Base-by-base conservation (phyloP, 1,140 invertebrate species). In the Drosophila simulans region DNA sequence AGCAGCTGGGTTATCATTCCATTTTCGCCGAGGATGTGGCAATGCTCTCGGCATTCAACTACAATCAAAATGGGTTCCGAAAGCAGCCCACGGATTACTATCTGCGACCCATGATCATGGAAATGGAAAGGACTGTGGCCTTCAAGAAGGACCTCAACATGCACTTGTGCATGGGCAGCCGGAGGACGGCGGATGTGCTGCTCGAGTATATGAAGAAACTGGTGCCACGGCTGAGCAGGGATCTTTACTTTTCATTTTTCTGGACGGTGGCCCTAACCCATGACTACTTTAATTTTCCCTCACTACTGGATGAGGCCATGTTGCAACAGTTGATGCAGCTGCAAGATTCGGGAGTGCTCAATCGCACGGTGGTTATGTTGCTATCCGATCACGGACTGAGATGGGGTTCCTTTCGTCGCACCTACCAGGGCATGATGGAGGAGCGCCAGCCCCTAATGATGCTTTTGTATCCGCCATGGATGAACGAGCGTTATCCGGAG, bases 351-450 rank as follows among this genome's bases (percentile, higher is more conserved):
- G 76, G 76, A 2, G 20, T 78, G 12, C 53, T 78, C 1, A 94
- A 96, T 63, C 94, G 95, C 31, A 95, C 96, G 0, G 92, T 96
- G 71, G 88, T 99, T 0, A 93, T 99, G 22, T 94, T 98, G 5
- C 93, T 98, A 82, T 98, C 97, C 79, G 98, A 99, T 92, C 98
- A 99, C 91, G 98, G 98, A 0, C 95, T 98, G 80, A 92, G 98
- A 31, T 98, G 96, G 94, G 98, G 98, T 3, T 92, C 93, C 10
- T 94, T 94, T 51, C 91, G 94, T 5, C 85, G 91, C 39, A 98
- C 97, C 0, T 96, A 96, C 85, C 95, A 96, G 69, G 95, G 96
- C 90, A 94, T 98, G 78, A 80, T 92, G 72, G 98, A 99, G 92
- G 98, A 98, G 90, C 93, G 97, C 25, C 92, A 98, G 37, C 98